phyloP scores from a whole-genome alignment of 2,113 vertebrate species.

The Otolemur garnettii region DNA sequence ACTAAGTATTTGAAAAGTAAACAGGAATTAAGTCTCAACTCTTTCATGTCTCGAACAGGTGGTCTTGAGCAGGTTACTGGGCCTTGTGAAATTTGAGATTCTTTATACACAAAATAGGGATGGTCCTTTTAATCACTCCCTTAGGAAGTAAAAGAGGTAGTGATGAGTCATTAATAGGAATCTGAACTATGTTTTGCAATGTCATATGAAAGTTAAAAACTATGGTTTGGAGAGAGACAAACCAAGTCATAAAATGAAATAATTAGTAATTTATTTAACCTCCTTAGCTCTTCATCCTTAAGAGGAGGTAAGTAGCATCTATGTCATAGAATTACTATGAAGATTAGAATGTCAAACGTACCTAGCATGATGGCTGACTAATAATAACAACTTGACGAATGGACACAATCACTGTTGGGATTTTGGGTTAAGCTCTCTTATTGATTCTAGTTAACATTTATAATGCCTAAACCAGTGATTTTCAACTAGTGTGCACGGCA shows the following conservation, averaged over 20 bases:
- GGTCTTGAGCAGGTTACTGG: neutral
- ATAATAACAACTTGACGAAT: neutral
- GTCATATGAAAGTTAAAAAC: neutral
- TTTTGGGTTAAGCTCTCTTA: neutral
- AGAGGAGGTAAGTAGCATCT: neutral
- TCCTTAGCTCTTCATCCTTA: neutral
- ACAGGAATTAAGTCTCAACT: neutral
- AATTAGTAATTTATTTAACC: neutral
- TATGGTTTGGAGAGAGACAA: constrained; percentile 1
- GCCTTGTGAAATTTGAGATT: neutral
- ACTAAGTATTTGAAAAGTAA: neutral
- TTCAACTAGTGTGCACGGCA: too few species aligned
- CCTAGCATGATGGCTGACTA: neutral
- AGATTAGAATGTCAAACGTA: neutral
- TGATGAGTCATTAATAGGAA: neutral
- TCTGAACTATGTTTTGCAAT: neutral
- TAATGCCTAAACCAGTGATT: neutral
- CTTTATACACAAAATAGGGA: neutral
- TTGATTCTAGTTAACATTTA: constrained; percentile 41
- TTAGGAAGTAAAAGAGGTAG: neutral
- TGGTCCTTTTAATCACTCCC: neutral
- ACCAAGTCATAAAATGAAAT: neutral
- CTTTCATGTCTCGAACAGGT: neutral
- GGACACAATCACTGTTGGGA: neutral
- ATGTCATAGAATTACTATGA: neutral